Conservation (phyloP, 1,140 invertebrate genomes). For the Drosophila arawakana region DNA sequence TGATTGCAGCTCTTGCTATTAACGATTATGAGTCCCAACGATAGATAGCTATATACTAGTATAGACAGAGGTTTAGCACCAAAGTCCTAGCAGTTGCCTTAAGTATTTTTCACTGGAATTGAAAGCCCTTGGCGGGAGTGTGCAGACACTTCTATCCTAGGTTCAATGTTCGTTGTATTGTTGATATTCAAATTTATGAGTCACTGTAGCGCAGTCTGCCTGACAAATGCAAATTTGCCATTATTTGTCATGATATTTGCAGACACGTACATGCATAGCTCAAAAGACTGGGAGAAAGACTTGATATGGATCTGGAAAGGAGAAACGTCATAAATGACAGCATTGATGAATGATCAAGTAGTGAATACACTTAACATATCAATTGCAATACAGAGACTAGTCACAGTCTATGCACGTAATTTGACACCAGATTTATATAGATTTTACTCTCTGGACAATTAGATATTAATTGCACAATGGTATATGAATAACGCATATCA, state of each 20-base stretch:
- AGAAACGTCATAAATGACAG: conserved; percentile 31
- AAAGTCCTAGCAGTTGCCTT: conserved; percentile 18
- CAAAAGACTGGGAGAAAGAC: not conserved
- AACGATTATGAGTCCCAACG: conserved; percentile 63
- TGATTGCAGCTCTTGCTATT: conserved; percentile 56
- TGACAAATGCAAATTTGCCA: conserved; percentile 70
- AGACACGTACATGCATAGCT: conserved; percentile 28
- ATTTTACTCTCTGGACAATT: conserved; percentile 21
- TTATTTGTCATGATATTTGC: conserved; percentile 68
- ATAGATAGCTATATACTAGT: conserved; percentile 6
- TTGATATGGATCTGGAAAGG: conserved; percentile 40
- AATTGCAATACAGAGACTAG: not conserved
- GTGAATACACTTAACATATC: conserved; percentile 14
- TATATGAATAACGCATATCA: conserved; percentile 32
- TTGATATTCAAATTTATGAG: conserved; percentile 73
- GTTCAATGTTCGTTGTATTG: conserved; percentile 60
- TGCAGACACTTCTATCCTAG: conserved; percentile 10
- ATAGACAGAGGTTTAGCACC: conserved; percentile 10
- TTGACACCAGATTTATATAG: not conserved
- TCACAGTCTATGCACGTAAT: not conserved
- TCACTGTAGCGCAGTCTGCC: conserved; percentile 37
- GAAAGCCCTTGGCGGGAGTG: conserved; percentile 10
- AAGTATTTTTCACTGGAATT: conserved; percentile 49
- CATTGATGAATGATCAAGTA: conserved; percentile 18
- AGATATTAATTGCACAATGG: conserved; percentile 30